Conservation (phyloP, 2,113 vertebrate species). For the Ptilorrhoa leucosticta region DNA sequence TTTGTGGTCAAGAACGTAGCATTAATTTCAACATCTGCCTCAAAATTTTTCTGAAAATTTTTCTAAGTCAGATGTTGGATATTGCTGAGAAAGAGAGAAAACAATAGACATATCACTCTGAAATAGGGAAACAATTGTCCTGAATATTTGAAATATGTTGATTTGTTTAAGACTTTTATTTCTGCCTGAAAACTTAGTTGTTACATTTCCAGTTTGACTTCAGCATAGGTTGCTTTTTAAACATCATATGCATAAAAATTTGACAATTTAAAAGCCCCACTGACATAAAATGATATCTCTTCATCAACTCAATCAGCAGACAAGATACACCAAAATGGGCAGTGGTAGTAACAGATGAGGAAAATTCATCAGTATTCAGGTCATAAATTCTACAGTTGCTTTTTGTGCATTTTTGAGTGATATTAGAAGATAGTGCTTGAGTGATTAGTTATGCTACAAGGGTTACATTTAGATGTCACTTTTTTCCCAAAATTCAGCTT, state of each 20-base stretch:
- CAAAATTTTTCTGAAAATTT: not conserved
- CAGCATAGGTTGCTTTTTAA: not conserved
- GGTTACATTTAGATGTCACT: not conserved
- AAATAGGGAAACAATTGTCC: not conserved
- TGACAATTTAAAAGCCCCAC: not conserved
- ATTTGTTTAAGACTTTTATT: not conserved
- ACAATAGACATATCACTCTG: not conserved
- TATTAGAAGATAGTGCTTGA: not conserved
- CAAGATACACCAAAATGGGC: not conserved
- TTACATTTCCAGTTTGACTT: not conserved
- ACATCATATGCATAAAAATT: not conserved
- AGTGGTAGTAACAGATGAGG: not conserved
- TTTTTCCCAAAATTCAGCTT: not conserved
- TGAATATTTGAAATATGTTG: not conserved
- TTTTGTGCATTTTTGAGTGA: not conserved
- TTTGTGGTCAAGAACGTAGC: not conserved
- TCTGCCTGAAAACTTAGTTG: not conserved
- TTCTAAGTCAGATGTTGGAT: not conserved
- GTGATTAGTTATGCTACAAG: not conserved
- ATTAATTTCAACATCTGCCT: not conserved
- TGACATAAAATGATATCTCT: not conserved
- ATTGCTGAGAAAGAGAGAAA: not conserved
- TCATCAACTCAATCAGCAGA: not conserved
- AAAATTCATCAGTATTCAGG: not conserved
- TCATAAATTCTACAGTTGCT: not conserved